Percentiles rank a stretch among this genome's conserved stretches.
phyloP scores from a whole-genome alignment of 1,140 invertebrate species.

The Trachymyrmex septentrionalis region DNA sequence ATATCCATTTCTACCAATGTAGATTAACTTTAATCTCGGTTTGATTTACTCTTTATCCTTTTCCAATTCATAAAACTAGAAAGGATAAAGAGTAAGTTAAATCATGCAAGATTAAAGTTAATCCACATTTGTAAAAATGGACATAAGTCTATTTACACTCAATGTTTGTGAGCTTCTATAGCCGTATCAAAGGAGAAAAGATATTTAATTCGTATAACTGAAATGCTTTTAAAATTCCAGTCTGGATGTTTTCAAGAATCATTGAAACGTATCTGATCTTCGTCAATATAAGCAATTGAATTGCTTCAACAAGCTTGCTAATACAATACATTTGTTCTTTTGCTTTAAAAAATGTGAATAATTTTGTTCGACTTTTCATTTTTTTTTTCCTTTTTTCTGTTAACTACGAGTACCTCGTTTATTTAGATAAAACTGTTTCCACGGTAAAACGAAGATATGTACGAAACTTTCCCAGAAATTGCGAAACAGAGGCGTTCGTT shows the following conservation, averaged over 20 bases:
- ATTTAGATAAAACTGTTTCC: slow-evolving; percentile 22
- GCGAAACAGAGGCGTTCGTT: slow-evolving; percentile 5
- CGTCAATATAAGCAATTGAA: background rate
- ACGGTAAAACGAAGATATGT: slow-evolving; percentile 14
- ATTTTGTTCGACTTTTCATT: background rate
- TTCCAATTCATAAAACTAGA: too few species aligned
- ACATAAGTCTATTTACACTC: background rate
- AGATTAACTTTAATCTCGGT: too few species aligned
- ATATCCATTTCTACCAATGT: too few species aligned
- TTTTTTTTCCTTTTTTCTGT: slow-evolving; percentile 7
- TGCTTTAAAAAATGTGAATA: background rate
- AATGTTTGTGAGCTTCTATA: background rate
- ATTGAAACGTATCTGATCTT: background rate
- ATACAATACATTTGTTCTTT: background rate
- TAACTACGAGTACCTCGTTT: background rate
- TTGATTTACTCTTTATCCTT: too few species aligned
- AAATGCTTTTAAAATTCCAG: background rate
- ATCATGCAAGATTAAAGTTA: too few species aligned
- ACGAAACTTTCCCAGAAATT: slow-evolving; percentile 31
- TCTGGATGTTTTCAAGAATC: background rate
- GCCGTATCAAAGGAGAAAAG: background rate
- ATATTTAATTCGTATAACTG: background rate
- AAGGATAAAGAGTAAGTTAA: too few species aligned
- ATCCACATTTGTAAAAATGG: too few species aligned
- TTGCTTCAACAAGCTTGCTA: background rate